Base-by-base conservation (phyloP, 1,140 invertebrate genomes). In the Penaeus vannamei region DNA sequence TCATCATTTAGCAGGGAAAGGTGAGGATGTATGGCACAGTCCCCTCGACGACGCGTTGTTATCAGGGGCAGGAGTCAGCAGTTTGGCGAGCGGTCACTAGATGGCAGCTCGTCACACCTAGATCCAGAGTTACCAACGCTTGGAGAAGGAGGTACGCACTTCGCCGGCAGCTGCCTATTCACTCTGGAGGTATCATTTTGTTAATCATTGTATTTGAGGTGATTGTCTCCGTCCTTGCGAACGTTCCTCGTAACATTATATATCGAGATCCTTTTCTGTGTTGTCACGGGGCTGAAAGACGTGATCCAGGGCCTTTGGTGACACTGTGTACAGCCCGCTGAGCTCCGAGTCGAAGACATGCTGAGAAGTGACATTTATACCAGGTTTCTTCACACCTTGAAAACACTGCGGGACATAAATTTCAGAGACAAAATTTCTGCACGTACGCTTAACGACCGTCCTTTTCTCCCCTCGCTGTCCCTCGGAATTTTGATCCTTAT, bases 331-430 rank as follows among this genome's bases (percentile, higher is more conserved):
- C 20, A 79, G 36, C 87, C 87, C 69, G 87, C 82, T 89, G 87
- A 77, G 87, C 62, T 59, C 22, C 60, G 81, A 83, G 87, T 83
- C 62, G 87, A 42, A 64, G 87, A 89, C 87, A 84, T 80, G 87
- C 87, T 89, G 87, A 89, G 87, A 89, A 89, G 87, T 89, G 87
- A 89, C 87, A 89, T 85, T 89, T 89, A 89, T 89, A 89, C 87
- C 87, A 79, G 82, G 82, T 89, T 89, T 89, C 87, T 89, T 89
- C 87, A 89, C 87, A 89, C 87, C 87, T 89, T 89, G 82, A 89
- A 89, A 85, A 89, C 87, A 89, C 87, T 89, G 87, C 87, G 87
- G 87, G 87, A 89, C 87, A 89, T 89, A 89, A 89, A 89, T 89
- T 89, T 89, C 87, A 89, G 76, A 89, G 87, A 89, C 87, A 89